Base-by-base conservation (phyloP, 2,888 invertebrate species). In the Orthosia cruda region DNA sequence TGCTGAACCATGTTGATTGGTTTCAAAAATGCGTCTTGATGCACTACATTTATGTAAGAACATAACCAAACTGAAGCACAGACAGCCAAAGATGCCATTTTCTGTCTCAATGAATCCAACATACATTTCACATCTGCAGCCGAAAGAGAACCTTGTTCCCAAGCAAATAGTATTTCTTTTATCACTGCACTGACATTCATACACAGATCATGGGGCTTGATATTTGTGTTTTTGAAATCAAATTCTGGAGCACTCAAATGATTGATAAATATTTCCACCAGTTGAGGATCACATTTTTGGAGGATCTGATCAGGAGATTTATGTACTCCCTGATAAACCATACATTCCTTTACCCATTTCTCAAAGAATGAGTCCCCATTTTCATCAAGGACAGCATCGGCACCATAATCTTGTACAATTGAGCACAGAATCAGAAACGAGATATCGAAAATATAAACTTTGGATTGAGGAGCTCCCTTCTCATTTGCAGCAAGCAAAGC, bases 1-100 rank as follows among this genome's bases (percentile, higher is more conserved):
- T 99, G 98, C 88, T 99, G 99, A n/a, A 99, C 98, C 98, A 99
- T 99, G 90, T 98, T 98, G 84, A 98, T 97, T 0, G 99, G 99
- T 93, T 99, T 99, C 3, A 98, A 92, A 64, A 98, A 96, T 79
- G 98, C 98, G 90, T 98, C 98, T 92, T 98, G 98, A 84, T 98
- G 98, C 0, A 98, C 98, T 20, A 98, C 98, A 93, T 98, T 98
- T 97, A 99, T 98, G 90, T 99, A 98, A 49, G 99, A 98, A 91
- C 99, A 99, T 1, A 99, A 95, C 98, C 99, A 99, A 0, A 99
- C 98, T 7, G 99, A 98, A 13, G 99, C 99, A 89, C 99, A 99
- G 3, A 99, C 98, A 0, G 99, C 98, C 80, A 99, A 97, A 83
- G 98, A 98, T 88, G 99, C 98, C 97, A 99, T 98, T 83, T 98